Conservation (phyloP, 2,888 invertebrate species). For the Cataglyphis albicans region DNA sequence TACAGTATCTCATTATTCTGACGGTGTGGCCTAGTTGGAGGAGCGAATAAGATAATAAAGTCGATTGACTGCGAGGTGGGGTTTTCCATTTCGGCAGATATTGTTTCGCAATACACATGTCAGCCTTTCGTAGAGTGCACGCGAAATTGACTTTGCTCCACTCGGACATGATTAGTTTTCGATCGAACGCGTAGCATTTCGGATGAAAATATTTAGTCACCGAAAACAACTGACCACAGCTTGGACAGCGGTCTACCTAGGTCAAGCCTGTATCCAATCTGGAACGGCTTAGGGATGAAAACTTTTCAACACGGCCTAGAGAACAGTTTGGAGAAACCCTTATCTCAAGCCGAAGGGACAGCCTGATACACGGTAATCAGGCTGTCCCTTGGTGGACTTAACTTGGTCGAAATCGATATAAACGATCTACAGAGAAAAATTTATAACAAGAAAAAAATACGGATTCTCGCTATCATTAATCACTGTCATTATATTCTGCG, state of each 20-base stretch:
- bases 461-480: not conserved
- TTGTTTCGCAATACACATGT: not conserved
- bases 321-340: not conserved
- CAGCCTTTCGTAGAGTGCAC: not conserved
- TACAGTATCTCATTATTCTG: not conserved
- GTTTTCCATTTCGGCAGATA: constrained; percentile 35
- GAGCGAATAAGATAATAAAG: constrained; percentile 18
- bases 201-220: not conserved
- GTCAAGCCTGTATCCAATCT: not conserved
- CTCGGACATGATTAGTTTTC: constrained; percentile 37
- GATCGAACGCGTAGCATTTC: not conserved
- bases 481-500: not conserved
- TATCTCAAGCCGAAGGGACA: not conserved
- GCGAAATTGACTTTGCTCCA: constrained; percentile 22
- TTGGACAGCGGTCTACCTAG: not conserved
- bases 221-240: not conserved
- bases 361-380: not conserved
- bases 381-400: not conserved
- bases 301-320: not conserved
- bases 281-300: not conserved
- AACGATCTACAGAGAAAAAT: not conserved
- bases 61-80: not conserved
- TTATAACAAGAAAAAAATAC: not conserved
- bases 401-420: not conserved
- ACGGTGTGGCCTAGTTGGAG: constrained; percentile 28